Base-by-base conservation (phyloP, 2,797 vertebrate genomes). In the Phoebastria nigripes region DNA sequence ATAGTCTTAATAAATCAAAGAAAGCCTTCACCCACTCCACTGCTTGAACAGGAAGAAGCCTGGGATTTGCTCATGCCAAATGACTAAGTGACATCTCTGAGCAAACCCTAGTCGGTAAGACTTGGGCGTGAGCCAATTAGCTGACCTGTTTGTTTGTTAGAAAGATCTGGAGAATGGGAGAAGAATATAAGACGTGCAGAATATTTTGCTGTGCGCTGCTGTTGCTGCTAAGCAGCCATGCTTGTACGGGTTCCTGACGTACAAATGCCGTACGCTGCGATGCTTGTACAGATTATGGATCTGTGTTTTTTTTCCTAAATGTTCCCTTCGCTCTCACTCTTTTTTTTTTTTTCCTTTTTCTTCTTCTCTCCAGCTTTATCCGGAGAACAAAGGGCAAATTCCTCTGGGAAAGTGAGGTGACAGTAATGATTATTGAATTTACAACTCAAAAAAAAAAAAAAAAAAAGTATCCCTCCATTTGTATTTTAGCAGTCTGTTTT, bases 321-420 rank as follows among this genome's bases (percentile, higher is more conserved):
- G 47, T 62, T 89, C 69, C 14, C 44, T 91, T 95, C 3, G 35
- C 89, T 91, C 37, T 44, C 31, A 1, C 6, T 82, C 6, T 58
- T 65, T 35, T 54, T 46, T 31, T 66, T 37, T 29, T 0, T 1
- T 18, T 5, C 13, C 33, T 18, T 59, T 52, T 95, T 94, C 79
- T 63, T 87, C 87, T 82, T 88, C 58, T 82, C 58, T 65, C 89
- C 94, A 97, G 97, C 93, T 96, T 97, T 96, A 96, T 95, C 92
- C 59, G 78, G 96, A 97, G 94, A 96, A 96, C 83, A 97, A 97
- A 97, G 89, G 96, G 76, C 92, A 96, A 90, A 92, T 94, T 85
- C 93, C 83, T 87, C 20, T 95, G 96, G 96, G 83, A 82, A 88
- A 94, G 82, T 62, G 86, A 96, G 87, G 86, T 90, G 93, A 94